Evolutionary conservation across 1,140 invertebrate genomes (phyloP).

Genomic region (Eriosoma lanigerum): DNA sequence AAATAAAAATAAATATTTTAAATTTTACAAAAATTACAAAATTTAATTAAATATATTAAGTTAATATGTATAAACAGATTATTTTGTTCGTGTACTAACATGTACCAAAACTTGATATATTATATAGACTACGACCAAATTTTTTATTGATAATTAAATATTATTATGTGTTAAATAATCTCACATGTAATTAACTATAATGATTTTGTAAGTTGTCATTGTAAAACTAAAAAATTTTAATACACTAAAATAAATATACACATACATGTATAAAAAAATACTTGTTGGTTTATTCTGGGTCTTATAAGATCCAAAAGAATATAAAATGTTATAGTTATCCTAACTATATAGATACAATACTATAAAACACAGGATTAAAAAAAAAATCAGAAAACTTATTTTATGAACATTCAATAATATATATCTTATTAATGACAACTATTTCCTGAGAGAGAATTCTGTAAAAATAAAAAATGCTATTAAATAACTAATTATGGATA

Average conservation of each 20-base stretch:
- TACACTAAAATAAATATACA: not conserved
- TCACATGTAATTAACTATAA: not conserved
- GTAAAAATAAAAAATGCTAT: not conserved
- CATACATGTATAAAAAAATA: slow-evolving; percentile 13
- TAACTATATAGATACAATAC: slow-evolving; percentile 2
- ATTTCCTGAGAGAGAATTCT: slow-evolving; percentile 19
- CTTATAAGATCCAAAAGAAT: not conserved
- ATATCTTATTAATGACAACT: slow-evolving; percentile 29
- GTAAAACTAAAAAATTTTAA: slow-evolving; percentile 21
- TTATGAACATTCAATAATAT: not conserved
- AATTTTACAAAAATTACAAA: slow-evolving; percentile 6
- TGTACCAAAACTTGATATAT: not conserved
- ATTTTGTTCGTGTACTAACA: slow-evolving; percentile 16
- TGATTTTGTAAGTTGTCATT: not conserved
- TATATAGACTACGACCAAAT: not conserved
- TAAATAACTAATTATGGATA: not conserved
- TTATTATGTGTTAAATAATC: not conserved
- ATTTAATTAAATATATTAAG: slow-evolving; percentile 11
- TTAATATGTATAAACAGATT: not conserved
- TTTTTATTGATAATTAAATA: not conserved
- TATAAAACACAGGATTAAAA: not conserved
- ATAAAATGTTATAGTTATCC: not conserved
- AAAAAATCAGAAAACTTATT: not conserved
- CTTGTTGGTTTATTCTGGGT: slow-evolving; percentile 15
- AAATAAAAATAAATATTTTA: slow-evolving; percentile 10